Conservation (phyloP, 2,888 invertebrate genomes). For the Trypoxylon attenuatum region DNA sequence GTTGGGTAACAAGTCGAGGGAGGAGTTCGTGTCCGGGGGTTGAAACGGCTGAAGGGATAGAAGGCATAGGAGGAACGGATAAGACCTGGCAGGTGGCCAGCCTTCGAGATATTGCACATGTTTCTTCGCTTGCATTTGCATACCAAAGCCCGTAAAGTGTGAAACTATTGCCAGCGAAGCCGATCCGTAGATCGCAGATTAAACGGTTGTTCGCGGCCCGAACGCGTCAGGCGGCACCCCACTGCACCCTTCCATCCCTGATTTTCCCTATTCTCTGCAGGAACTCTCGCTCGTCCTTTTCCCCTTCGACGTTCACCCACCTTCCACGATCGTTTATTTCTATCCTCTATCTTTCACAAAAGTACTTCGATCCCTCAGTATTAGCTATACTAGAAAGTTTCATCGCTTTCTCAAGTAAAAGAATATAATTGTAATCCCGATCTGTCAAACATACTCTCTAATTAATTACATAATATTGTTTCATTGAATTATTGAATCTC, state of each 20-base stretch:
- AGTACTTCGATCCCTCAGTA: too few species aligned
- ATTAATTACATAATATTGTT: too few species aligned
- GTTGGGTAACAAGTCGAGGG: slow-evolving; percentile 40
- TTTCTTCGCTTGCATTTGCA: slow-evolving; percentile 67
- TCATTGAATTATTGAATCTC: too few species aligned
- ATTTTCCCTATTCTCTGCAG: neutral
- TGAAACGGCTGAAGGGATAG: slow-evolving; percentile 17
- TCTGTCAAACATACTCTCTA: too few species aligned
- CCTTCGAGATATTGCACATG: slow-evolving; percentile 61
- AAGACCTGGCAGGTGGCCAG: slow-evolving; percentile 58
- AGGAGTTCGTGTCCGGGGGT: slow-evolving; percentile 22
- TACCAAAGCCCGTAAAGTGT: slow-evolving; percentile 68
- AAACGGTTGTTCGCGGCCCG: slow-evolving; percentile 48
- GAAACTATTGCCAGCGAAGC: slow-evolving; percentile 68
- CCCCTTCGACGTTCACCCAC: neutral
- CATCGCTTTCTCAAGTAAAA: too few species aligned
- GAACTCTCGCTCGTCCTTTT: slow-evolving; percentile 12
- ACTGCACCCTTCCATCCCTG: neutral
- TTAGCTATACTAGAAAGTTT: too few species aligned
- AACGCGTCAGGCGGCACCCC: slow-evolving; percentile 21
- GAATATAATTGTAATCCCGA: too few species aligned
- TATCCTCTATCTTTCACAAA: neutral
- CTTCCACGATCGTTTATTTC: neutral
- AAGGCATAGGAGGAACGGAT: slow-evolving; percentile 37
- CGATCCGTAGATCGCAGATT: slow-evolving; percentile 62